Evolutionary conservation across 2,888 invertebrate species (phyloP).

Genomic region (Himalopsyche anomala): DNA sequence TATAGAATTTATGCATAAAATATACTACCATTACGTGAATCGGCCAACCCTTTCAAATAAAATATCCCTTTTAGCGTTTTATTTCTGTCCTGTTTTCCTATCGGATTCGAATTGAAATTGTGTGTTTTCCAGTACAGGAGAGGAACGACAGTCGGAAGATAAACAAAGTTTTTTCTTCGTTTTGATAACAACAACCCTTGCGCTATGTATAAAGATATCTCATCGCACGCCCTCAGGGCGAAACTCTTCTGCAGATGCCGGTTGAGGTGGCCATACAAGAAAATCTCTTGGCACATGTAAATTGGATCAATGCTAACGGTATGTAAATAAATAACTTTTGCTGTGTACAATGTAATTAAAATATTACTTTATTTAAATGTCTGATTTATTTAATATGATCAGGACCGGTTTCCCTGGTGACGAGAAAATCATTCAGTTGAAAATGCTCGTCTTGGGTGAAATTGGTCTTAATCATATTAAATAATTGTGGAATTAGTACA

Average conservation of each 20-base stretch:
- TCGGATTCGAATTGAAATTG: conserved; percentile 56
- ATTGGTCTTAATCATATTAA: too few species aligned
- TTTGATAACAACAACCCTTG: conserved; percentile 54
- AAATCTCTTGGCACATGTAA: too few species aligned
- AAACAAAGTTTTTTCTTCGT: conserved; percentile 51
- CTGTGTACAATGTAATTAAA: too few species aligned
- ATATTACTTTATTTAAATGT: too few species aligned
- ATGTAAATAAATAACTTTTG: too few species aligned
- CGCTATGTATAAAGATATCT: conserved; percentile 26
- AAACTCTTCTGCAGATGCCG: not conserved
- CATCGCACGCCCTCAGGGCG: not conserved
- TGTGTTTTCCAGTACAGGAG: conserved; percentile 54
- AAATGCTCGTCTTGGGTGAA: too few species aligned
- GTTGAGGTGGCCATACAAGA: not conserved
- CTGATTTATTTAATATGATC: too few species aligned
- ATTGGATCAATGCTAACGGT: too few species aligned
- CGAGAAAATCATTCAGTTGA: too few species aligned
- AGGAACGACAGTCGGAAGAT: conserved; percentile 51
- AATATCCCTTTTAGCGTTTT: conserved; percentile 59
- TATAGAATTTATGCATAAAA: conserved; percentile 45
- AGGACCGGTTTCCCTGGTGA: too few species aligned
- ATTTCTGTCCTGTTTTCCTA: conserved; percentile 48
- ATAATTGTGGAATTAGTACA: too few species aligned
- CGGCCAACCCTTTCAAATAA: conserved; percentile 55
- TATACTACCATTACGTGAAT: conserved; percentile 19